Conservation (phyloP, 2,888 invertebrate genomes). For the Galerucella pusilla region DNA sequence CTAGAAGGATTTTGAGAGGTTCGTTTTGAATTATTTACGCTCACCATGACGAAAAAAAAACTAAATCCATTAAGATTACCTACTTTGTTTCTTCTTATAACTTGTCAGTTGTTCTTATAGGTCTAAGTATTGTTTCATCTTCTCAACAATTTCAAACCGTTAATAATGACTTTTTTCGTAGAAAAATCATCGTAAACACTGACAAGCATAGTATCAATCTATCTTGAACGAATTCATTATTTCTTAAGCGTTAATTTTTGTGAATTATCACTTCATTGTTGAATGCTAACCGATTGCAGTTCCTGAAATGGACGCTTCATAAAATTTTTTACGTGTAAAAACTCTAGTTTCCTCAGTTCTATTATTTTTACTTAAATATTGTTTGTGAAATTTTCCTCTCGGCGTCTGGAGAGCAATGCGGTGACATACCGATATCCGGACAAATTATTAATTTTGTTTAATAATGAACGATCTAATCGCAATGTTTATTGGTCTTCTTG, state of each 20-base stretch:
- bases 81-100: slow-evolving; percentile 41
- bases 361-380: too few relatives aligned
- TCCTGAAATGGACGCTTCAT: neutral
- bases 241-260: neutral
- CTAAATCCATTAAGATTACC: slow-evolving; percentile 44
- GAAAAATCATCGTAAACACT: slow-evolving; percentile 37
- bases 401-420: too few relatives aligned
- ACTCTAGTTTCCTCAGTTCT: too few relatives aligned
- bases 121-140: slow-evolving; percentile 43
- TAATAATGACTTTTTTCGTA: slow-evolving; percentile 38
- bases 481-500: too few relatives aligned
- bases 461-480: too few relatives aligned
- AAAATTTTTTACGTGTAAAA: neutral
- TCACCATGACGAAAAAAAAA: slow-evolving; percentile 31
- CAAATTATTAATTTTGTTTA: too few relatives aligned
- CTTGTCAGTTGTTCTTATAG: slow-evolving; percentile 33
- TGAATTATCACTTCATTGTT: neutral
- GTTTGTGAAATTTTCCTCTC: too few relatives aligned
- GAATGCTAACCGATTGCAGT: neutral
- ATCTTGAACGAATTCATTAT: slow-evolving; percentile 31
- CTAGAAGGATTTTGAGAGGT: slow-evolving; percentile 2
- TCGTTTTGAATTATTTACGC: slow-evolving; percentile 24
- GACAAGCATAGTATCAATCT: slow-evolving; percentile 39
- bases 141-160: slow-evolving; percentile 38
- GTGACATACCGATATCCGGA: too few relatives aligned